Percentiles rank a stretch among this genome's conserved stretches.
Evolutionary conservation across 2,888 invertebrate species (phyloP).

Genomic region (Eristalinus sepulchralis): DNA sequence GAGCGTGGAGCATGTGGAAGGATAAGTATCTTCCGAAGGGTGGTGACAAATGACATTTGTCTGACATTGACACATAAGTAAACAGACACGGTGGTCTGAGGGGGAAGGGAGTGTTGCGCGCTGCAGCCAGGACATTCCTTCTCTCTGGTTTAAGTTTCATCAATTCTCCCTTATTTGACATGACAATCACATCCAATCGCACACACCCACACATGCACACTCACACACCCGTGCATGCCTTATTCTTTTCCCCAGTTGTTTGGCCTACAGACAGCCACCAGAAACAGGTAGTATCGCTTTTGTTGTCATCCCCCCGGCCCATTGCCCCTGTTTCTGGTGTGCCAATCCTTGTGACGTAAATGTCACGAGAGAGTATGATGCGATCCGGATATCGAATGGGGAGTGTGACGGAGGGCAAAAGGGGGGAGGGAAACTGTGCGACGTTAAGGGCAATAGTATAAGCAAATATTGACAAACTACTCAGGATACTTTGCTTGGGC

Average conservation of each 20-base stretch:
- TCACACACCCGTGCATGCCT: slow-evolving; percentile 14
- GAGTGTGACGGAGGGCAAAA: neutral
- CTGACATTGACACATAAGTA: slow-evolving; percentile 69
- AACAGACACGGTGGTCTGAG: slow-evolving; percentile 33
- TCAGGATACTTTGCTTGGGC: slow-evolving; percentile 41
- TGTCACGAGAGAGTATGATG: slow-evolving; percentile 31
- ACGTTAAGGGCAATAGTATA: slow-evolving; percentile 48
- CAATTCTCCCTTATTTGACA: slow-evolving; percentile 70
- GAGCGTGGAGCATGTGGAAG: neutral
- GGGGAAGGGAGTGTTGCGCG: neutral
- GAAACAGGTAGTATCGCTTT: slow-evolving; percentile 56
- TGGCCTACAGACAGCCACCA: slow-evolving; percentile 39
- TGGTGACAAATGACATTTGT: slow-evolving; percentile 67
- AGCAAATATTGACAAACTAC: slow-evolving; percentile 69
- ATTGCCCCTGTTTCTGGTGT: slow-evolving; percentile 5
- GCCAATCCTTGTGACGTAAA: slow-evolving; percentile 38
- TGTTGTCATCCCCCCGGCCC: neutral
- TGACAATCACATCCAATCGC: slow-evolving; percentile 69
- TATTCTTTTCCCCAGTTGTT: slow-evolving; percentile 12
- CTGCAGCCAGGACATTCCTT: slow-evolving; percentile 41
- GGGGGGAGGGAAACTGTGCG: neutral
- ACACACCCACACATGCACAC: neutral
- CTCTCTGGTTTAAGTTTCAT: slow-evolving; percentile 61
- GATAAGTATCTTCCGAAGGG: slow-evolving; percentile 18
- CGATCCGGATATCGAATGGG: neutral